Evolutionary conservation across 2,113 vertebrate species (phyloP), one percentile per base, ranked within the genome.

Genomic region (Bubo blakistoni): DNA sequence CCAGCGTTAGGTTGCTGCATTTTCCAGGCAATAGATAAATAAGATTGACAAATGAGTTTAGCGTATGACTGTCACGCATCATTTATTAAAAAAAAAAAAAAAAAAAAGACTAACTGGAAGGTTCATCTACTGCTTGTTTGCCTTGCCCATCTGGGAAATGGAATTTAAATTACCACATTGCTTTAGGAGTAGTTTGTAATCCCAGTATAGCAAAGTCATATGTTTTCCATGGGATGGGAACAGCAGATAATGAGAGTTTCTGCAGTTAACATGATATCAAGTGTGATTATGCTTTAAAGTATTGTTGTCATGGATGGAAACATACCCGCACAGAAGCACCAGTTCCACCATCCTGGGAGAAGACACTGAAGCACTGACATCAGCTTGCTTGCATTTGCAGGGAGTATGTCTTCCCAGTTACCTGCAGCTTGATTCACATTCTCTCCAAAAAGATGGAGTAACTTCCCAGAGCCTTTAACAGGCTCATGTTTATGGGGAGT

Each of bases 11-110:
- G 30, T 70, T 91, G 61, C 44, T 94, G 34, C 49, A 20, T 93
- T 97, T 97, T 92, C 72, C 76, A 91, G 54, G 40, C 92, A 95
- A 90, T 16, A 82, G 38, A 93, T 95, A 65, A 88, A 44, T 25
- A 81, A 91, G 67, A 92, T 87, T 92, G 87, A 92, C 36, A 57
- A 91, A 67, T 93, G 76, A 94, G 66, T 91, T 96, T 95, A 96
- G 72, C 95, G 92, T 95, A 63, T 83, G 90, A 93, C 42, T 81
- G 59, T 92, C 77, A 55, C 4, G 65, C 83, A 92, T 58, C 18
- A 70, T 91, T 73, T 83, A 59, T 90, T 61, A 11, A 85, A 86
- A 70, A 44, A 46, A 19, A 49, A 88, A 83, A 70, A 92, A 66
- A 51, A 52, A 40, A 58, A 71, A 76, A 63, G n/a, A 9, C 40